Evolutionary conservation across 2,113 vertebrate species (phyloP), one percentile per base, ranked within the genome.

Genomic region (Gobio gobio): DNA sequence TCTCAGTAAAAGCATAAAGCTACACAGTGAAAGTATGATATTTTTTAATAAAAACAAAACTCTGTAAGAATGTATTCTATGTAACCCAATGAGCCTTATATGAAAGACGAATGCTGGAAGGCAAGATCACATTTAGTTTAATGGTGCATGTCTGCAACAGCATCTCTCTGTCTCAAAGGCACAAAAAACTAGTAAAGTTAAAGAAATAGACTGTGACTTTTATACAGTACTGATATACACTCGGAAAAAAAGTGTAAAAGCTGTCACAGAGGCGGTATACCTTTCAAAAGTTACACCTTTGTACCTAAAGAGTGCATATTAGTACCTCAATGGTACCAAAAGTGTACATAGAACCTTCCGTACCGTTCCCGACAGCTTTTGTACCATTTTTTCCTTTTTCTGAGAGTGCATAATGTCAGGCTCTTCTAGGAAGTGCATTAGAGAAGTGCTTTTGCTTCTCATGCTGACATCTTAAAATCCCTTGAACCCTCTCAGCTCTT

Each of bases 401-500:
- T 51, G 49, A 16, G 54, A 56, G 18, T 26, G 59, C 24, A 24
- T 72, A 6, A 43, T 72, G 40, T 72, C 40, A 72, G 68, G 68
- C 40, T 51, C 5, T 72, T 3, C 68, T 45, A 24, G 5, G 12
- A 47, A 73, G 12, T 47, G 5, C 70, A 7, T 47, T 47, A 73
- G 40, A 47, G 22, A 73, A 45, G 70, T 45, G 22, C 10, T 72
- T 45, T 43, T n/a, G 22, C 2, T n/a, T 40, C 45, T 43, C 9
- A 22, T 16, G 9, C 18, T 20, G 9, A 22, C 4, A 3, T 82
- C 40, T 58, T 51, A 84, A 72, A 29, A 73, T 58, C 8, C 45
- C 63, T 7, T 59, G 73, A 14, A 83, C 29, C 33, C 66, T 84
- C 56, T 85, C 45, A 56, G 86, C 86, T 77, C 66, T 82, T 33